Evolutionary conservation across 2,113 vertebrate species (phyloP).

Genomic region (Crypturellus undulatus): DNA sequence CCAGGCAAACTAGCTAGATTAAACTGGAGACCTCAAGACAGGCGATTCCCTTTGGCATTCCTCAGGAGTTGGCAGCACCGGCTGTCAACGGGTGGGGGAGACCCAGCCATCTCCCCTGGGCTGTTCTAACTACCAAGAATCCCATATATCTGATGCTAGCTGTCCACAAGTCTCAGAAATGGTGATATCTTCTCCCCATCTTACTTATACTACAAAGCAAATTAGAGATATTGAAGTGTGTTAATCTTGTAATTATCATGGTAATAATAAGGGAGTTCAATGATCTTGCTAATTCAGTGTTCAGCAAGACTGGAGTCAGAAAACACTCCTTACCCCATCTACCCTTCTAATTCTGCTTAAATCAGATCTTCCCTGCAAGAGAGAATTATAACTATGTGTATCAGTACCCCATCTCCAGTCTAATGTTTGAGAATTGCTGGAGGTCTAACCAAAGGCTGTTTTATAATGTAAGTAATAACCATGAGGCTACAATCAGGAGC

Average conservation of each 20-base stretch:
- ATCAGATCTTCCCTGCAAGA: slow-evolving; percentile 7
- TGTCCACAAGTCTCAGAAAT: not conserved
- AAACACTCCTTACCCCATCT: slow-evolving; percentile 26
- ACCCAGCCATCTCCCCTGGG: not conserved
- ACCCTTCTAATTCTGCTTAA: slow-evolving; percentile 45
- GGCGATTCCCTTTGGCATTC: not conserved
- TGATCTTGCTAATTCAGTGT: slow-evolving; percentile 65
- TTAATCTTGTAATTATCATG: slow-evolving; percentile 66
- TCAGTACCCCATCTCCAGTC: not conserved
- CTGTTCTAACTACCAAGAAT: not conserved
- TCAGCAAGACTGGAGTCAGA: slow-evolving; percentile 32
- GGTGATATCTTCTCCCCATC: not conserved
- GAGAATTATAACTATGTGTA: not conserved
- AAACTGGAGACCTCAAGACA: not conserved
- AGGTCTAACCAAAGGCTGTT: slow-evolving; percentile 39
- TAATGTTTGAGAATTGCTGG: slow-evolving; percentile 16
- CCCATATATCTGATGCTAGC: not conserved
- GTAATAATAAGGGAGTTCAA: slow-evolving; percentile 70
- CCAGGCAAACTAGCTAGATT: not conserved
- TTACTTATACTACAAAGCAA: slow-evolving; percentile 55
- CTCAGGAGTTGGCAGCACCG: not conserved
- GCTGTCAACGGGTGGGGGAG: not conserved
- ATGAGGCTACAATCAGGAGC: not conserved
- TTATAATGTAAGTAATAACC: not conserved
- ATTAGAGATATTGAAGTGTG: slow-evolving; percentile 62